Base-by-base conservation (phyloP, 37 sponge, comb jelly and placozoan genomes). In the Halichondria panicea region DNA sequence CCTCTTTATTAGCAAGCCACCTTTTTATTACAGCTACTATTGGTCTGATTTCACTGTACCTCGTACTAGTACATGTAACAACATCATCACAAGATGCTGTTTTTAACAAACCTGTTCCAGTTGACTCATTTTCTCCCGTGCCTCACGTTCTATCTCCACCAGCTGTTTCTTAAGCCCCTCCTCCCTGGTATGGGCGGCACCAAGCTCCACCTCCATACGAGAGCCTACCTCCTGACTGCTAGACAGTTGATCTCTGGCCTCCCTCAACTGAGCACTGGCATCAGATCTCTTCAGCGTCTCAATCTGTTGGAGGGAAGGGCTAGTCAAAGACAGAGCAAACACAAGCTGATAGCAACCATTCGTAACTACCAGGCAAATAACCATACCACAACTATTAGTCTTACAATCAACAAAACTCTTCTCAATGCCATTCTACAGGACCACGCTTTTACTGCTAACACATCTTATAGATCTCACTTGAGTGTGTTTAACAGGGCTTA, bases 281-380 rank as follows among this genome's bases (percentile, higher is more conserved):
- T 87, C 82, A 45, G 81, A 82, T 0, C 56, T 28, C 40, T 50
- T 68, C 37, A 87, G 57, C 37, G 43, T 39, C 38, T 87, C 88
- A 28, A 87, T 21, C 77, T 79, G 41, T 34, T 30, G 8, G 31
- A n/a, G 55, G 24, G 7, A 31, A n/a, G n/a, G n/a, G n/a, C n/a
- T n/a, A n/a, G n/a, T n/a, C n/a, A 48, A 48, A 15, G 11, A 48
- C 52, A 19, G 11, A 15, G 52, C 52, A 48, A 48, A 48, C 11
- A 48, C 15, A 48, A 19, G 11, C 13, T 48, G 13, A 19, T 48
- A 19, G 52, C 52, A 11, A 48, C 13, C 52, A 48, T 15, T 15
- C 15, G n/a, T n/a, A n/a, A n/a, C n/a, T n/a, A n/a, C n/a, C n/a
- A n/a, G n/a, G n/a, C n/a, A n/a, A n/a, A n/a, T n/a, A n/a, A n/a